Conservation (phyloP, 2,888 invertebrate genomes). For the Cosmia trapezina region DNA sequence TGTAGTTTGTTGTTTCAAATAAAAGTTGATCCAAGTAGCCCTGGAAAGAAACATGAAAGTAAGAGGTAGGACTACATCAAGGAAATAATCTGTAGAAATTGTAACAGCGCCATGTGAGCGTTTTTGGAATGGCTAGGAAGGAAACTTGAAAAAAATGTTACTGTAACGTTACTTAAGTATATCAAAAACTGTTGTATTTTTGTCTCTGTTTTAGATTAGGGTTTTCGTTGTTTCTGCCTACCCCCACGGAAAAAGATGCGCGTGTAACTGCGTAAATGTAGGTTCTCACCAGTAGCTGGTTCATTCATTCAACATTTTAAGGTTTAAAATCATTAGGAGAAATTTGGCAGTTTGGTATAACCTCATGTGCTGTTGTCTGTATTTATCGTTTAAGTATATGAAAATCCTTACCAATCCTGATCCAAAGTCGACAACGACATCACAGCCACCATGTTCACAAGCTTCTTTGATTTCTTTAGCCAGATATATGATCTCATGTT, state of each 20-base stretch:
- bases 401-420: constrained; percentile 92
- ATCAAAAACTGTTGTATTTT: background rate
- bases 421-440: constrained; percentile 93
- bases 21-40: constrained; percentile 94
- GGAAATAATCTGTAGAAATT: background rate
- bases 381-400: no score
- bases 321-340: no score
- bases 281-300: no score
- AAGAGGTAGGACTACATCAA: background rate
- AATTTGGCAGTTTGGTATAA: no score
- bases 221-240: background rate
- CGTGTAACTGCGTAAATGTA: background rate
- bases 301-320: no score
- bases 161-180: no score
- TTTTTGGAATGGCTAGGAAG: background rate
- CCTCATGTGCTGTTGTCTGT: no score
- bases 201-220: background rate
- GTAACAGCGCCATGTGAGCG: background rate
- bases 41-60: constrained; percentile 79
- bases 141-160: background rate
- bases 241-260: background rate
- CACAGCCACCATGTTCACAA: constrained; percentile 85
- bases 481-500: constrained; percentile 92
- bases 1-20: constrained; percentile 89
- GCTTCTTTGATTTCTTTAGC: constrained; percentile 89